phyloP scores from a whole-genome alignment of 2,888 invertebrate genomes.

The Sceliomorpha sp. region DNA sequence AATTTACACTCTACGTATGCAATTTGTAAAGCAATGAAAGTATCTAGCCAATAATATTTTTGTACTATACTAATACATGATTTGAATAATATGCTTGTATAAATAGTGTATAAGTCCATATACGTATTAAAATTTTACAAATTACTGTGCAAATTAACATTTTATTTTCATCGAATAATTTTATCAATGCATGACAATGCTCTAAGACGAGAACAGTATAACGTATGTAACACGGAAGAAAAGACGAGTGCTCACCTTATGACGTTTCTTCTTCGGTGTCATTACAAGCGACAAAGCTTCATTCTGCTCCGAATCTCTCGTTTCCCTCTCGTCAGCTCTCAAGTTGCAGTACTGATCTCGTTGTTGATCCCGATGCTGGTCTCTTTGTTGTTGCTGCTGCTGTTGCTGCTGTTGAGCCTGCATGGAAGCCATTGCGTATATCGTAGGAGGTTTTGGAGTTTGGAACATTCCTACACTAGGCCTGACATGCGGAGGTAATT shows the following conservation, averaged over 20 bases:
- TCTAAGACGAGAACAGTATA: slow-evolving; percentile 2
- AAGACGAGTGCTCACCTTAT: slow-evolving; percentile 85
- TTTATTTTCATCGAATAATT: slow-evolving; percentile 5
- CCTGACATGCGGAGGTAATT: slow-evolving; percentile 84
- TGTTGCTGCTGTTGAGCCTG: slow-evolving; percentile 82
- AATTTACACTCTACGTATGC: slow-evolving; percentile 58
- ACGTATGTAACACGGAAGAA: not conserved
- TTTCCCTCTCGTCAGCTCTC: slow-evolving; percentile 74
- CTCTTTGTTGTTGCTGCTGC: slow-evolving; percentile 72
- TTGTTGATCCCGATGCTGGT: slow-evolving; percentile 73
- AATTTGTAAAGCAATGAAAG: slow-evolving; percentile 29
- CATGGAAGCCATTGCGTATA: slow-evolving; percentile 80
- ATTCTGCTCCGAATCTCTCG: slow-evolving; percentile 90
- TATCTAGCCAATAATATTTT: slow-evolving; percentile 4
- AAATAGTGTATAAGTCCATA: too few species aligned
- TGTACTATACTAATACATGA: slow-evolving; percentile 22
- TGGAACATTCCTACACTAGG: slow-evolving; percentile 89
- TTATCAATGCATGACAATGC: slow-evolving; percentile 3
- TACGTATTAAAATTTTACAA: slow-evolving; percentile 5
- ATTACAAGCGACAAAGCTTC: slow-evolving; percentile 97
- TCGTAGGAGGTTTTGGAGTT: slow-evolving; percentile 88
- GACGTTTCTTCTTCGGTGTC: slow-evolving; percentile 96
- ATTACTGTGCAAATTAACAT: slow-evolving; percentile 14
- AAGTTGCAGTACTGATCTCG: slow-evolving; percentile 75
- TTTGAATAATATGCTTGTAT: too few species aligned